Base-by-base conservation (phyloP, 2,113 vertebrate genomes). In the Chlamydotis undulata region DNA sequence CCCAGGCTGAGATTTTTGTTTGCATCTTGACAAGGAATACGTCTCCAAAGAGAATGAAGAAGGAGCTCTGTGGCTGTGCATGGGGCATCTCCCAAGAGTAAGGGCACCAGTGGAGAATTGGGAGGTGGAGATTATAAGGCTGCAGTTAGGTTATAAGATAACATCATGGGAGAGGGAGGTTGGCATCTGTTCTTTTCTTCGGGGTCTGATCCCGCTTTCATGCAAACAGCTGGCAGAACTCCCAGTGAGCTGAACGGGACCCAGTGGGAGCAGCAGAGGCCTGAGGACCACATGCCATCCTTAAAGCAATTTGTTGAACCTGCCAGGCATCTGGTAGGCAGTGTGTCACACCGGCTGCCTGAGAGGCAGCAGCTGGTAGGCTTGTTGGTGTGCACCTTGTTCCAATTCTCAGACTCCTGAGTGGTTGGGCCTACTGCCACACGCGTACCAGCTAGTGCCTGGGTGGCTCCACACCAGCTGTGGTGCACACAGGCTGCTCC, bases 151-250 rank as follows among this genome's bases (percentile, higher is more conserved):
- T 47, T 71, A n/a, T 18, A 77, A 52, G 3, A 13, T 52, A 75
- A 33, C 23, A 49, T 19, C 37, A 43, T 5, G 12, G 52, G 18
- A 91, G 14, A 67, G 2, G 10, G 15, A 55, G 31, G 25, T 28
- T 95, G 56, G 19, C 0, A 0, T 12, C 15, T 3, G 0, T 57
- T 74, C 45, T 83, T 5, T 15, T 78, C 37, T 52, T 64, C 1
- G 2, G 33, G 43, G 71, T 71, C 15, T 19, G 47, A 29, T 75
- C 49, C 43, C 10, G 19, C 14, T 82, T 84, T 37, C 43, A 23
- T 26, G 39, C 14, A 87, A 86, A 74, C 18, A 76, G 9, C 60
- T 74, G 60, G 47, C 55, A 89, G 61, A 89, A 22, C 41, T 86
- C 63, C 23, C 60, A 56, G 7, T 45, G 29, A 61, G 28, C 12